Conservation (phyloP, 2,113 vertebrate genomes). For the Passer domesticus region DNA sequence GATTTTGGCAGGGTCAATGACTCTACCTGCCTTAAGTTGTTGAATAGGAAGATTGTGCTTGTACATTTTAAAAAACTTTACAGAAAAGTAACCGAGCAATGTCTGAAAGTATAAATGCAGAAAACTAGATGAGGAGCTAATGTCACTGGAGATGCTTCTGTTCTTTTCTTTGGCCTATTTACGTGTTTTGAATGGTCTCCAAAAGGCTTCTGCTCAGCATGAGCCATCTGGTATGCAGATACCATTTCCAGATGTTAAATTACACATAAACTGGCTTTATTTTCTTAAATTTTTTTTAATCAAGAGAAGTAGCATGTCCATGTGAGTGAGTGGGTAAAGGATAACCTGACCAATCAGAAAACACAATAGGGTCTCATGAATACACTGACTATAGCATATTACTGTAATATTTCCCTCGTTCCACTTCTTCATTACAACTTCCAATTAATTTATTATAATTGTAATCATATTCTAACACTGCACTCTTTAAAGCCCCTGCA, state of each 20-base stretch:
- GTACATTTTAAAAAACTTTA: not conserved
- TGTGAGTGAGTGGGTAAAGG: not conserved
- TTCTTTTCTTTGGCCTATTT: conserved; percentile 2
- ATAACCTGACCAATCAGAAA: not conserved
- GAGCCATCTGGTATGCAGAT: not conserved
- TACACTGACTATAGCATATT: not conserved
- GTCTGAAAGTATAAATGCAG: not conserved
- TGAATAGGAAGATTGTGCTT: not conserved
- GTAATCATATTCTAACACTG: not conserved
- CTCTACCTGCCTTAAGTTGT: not conserved
- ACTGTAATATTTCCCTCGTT: not conserved
- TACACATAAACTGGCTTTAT: not conserved
- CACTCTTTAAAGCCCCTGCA: not conserved
- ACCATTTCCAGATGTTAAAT: conserved; percentile 31
- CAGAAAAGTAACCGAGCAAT: not conserved
- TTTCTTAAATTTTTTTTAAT: not conserved
- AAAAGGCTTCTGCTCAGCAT: conserved; percentile 3
- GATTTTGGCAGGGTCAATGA: not conserved
- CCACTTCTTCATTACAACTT: not conserved
- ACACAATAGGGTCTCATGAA: not conserved
- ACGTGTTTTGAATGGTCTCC: not conserved
- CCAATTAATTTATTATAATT: not conserved
- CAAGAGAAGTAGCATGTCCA: not conserved
- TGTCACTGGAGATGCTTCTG: not conserved
- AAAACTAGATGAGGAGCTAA: conserved; percentile 1